These are phyloP conservation scores for Oreochromis mossambicus DNA, from an alignment of 2,797 vertebrate species.

Conservation along the genomic window DNA sequence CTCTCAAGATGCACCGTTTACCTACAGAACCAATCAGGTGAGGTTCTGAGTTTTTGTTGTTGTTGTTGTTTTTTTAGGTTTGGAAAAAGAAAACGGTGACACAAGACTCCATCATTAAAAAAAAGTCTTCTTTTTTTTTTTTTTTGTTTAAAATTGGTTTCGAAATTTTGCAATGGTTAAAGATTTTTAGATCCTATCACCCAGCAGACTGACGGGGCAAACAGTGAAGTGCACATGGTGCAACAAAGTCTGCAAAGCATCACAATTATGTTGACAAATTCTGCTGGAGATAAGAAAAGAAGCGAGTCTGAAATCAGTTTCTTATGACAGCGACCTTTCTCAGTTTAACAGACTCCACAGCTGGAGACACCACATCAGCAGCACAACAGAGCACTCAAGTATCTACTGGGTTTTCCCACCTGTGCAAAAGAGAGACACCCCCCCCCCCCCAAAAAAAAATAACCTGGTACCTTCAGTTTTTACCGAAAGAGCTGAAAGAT, in stretches of 20 bases:
- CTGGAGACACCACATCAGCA: neutral
- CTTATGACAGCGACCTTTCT: neutral
- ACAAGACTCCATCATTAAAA: neutral
- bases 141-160: no score
- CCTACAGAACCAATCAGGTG: constrained; percentile 80
- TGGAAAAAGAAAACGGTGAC: accelerated
- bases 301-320: neutral
- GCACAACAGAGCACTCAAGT: neutral
- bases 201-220: neutral
- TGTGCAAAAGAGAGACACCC: neutral
- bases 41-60: neutral
- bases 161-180: no score
- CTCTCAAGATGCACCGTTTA: constrained; percentile 74
- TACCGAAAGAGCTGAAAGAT: neutral
- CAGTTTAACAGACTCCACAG: neutral
- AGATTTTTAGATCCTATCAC: no score
- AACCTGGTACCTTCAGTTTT: neutral
- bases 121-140: neutral
- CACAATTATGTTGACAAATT: neutral
- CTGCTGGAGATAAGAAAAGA: neutral
- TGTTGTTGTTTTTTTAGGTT: neutral
- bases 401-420: neutral
- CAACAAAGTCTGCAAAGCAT: neutral
- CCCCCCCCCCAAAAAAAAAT: accelerated
- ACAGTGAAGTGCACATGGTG: neutral